Conservation (phyloP, 2,888 invertebrate genomes). For the Cantharis nigra region DNA sequence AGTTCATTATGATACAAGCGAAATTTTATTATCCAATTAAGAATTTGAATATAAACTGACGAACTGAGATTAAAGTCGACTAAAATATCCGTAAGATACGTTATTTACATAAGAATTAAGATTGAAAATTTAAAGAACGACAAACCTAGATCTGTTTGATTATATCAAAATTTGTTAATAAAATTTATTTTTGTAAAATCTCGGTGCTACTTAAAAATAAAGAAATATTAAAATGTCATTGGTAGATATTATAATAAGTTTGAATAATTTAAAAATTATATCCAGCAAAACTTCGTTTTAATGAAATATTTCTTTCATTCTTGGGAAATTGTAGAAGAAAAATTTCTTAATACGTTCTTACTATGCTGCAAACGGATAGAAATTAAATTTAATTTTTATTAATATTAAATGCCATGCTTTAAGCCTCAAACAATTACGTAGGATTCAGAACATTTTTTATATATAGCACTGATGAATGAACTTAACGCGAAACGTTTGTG, state of each 20-base stretch:
- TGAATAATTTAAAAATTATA: neutral
- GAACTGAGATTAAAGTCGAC: neutral
- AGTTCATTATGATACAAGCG: neutral
- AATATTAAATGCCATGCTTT: neutral
- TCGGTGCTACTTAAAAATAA: neutral
- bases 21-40: neutral
- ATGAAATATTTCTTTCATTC: neutral
- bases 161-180: neutral
- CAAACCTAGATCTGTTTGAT: neutral
- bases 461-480: neutral
- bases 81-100: neutral
- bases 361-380: neutral
- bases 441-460: neutral
- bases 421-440: neutral
- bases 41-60: neutral
- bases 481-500: neutral
- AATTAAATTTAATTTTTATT: neutral
- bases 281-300: neutral
- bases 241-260: neutral
- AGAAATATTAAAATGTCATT: neutral
- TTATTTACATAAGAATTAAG: neutral
- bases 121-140: neutral
- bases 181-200: neutral
- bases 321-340: neutral
- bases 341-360: neutral